Conservation (phyloP, 2,888 invertebrate species). For the Digitonthophagus gazella region DNA sequence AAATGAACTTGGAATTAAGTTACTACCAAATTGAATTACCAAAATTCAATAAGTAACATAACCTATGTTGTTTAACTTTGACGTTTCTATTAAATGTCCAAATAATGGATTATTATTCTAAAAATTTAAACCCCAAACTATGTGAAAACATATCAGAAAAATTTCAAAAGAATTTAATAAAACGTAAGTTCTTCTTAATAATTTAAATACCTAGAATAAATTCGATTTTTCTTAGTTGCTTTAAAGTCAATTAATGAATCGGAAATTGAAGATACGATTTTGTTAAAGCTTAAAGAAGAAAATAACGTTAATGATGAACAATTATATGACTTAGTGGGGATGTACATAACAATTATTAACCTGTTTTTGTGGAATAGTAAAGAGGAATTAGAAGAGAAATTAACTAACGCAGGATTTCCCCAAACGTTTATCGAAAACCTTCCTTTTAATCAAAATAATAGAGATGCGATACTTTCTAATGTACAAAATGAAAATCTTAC, state of each 20-base stretch:
- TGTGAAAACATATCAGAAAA: conserved; percentile 22
- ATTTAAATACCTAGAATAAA: not conserved
- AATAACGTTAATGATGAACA: conserved; percentile 23
- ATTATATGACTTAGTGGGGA: conserved; percentile 22
- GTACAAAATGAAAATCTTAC: not conserved
- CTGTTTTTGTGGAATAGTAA: conserved; percentile 22
- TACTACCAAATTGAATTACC: too few relatives aligned
- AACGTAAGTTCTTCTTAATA: conserved; percentile 13
- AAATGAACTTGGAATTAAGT: too few relatives aligned
- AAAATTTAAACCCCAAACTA: conserved; percentile 21
- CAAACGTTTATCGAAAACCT: conserved; percentile 40
- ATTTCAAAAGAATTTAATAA: conserved; percentile 24
- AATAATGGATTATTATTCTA: not conserved
- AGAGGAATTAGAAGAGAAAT: conserved; percentile 38
- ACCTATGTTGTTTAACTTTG: too few relatives aligned
- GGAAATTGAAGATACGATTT: conserved; percentile 3
- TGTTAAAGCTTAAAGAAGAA: conserved; percentile 22
- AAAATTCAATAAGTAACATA: too few relatives aligned
- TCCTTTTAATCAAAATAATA: conserved; percentile 35
- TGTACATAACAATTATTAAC: conserved; percentile 22
- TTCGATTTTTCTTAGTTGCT: conserved; percentile 20
- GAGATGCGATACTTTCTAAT: conserved; percentile 19
- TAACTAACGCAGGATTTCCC: conserved; percentile 40
- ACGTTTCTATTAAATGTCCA: too few relatives aligned
- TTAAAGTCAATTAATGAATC: conserved; percentile 21